Evolutionary conservation across 2,113 vertebrate species (phyloP), one percentile per base, ranked within the genome.

Genomic region (Dendropsophus ebraccatus): DNA sequence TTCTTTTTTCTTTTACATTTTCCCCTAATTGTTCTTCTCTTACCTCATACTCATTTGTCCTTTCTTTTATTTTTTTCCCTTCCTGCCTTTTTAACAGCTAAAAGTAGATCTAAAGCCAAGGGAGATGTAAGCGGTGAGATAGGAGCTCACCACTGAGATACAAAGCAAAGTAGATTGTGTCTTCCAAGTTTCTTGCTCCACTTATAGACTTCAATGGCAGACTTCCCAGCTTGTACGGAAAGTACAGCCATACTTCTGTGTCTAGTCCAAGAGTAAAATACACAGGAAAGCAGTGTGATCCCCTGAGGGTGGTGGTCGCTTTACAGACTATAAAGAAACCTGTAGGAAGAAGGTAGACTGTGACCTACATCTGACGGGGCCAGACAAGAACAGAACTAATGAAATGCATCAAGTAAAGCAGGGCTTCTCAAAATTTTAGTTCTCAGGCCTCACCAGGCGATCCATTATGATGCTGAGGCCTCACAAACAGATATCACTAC

Each of bases 311-410:
- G 78, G 56, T 5, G 2, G n/a, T 11, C 11, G 54, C 17, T 58
- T 79, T 56, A 58, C 14, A 37, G 52, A 58, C 28, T 58, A 37
- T 32, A 54, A 58, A 58, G 76, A n/a, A 47, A 10, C 56, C 35
- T n/a, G 23, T 2, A 17, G 37, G 58, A 45, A 62, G 78, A 81
- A 14, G 16, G 35, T 62, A 32, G 28, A 32, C 28, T 32, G 6
- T 30, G 75, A 77, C 75, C 75, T 77, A 54, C 73, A 77, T 77
- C 75, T 76, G 52, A 77, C 28, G 14, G 21, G 75, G 28, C 75
- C 49, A 77, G 30, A 19, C 23, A 32, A 23, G 75, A 76, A 54
- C 49, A 47, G 37, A 81, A 62, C 41, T 81, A 65, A 81, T 45
- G 78, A 81, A 56, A 37, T 28, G 56, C 56, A 62, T 45, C 35